Percentiles rank a stretch among this genome's conserved stretches.
Evolutionary conservation across 1,140 invertebrate species (phyloP).

Genomic region (Drosophila baimaii): DNA sequence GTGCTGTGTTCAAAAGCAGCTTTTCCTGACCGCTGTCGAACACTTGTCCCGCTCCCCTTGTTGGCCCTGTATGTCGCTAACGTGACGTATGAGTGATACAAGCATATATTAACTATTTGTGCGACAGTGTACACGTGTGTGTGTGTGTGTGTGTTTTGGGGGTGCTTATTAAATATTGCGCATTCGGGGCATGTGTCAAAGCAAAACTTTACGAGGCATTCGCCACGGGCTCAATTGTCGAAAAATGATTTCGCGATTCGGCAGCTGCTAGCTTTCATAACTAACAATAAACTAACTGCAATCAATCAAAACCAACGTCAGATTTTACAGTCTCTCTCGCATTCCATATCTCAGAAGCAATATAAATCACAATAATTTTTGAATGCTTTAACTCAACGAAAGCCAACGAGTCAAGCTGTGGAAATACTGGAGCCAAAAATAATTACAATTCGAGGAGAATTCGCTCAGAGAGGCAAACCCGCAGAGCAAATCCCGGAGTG

Average conservation of each 20-base stretch:
- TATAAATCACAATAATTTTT: constrained; percentile 67
- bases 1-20: constrained; percentile 58
- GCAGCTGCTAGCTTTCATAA: constrained; percentile 44
- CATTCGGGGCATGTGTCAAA: constrained; percentile 66
- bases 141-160: not conserved
- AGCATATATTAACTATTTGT: constrained; percentile 38
- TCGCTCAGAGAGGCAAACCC: constrained; percentile 10
- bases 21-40: constrained; percentile 41
- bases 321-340: constrained; percentile 41
- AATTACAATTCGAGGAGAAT: constrained; percentile 40
- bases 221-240: constrained; percentile 38
- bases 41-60: not conserved
- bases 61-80: constrained; percentile 38
- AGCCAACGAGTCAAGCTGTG: constrained; percentile 22
- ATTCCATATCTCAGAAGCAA: constrained; percentile 50
- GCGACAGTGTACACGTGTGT: not conserved
- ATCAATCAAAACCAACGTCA: constrained; percentile 35
- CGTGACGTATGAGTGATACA: constrained; percentile 78
- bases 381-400: constrained; percentile 31
- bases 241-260: constrained; percentile 65
- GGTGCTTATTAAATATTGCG: constrained; percentile 77
- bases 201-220: constrained; percentile 59
- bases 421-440: constrained; percentile 28
- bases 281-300: constrained; percentile 38
- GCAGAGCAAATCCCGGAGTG: constrained; percentile 20